A percentile compares a stretch with the other conserved stretches of the same genome.
Evolutionary conservation across 2,888 invertebrate genomes (phyloP).

Genomic region (Luffia ferchaultella): DNA sequence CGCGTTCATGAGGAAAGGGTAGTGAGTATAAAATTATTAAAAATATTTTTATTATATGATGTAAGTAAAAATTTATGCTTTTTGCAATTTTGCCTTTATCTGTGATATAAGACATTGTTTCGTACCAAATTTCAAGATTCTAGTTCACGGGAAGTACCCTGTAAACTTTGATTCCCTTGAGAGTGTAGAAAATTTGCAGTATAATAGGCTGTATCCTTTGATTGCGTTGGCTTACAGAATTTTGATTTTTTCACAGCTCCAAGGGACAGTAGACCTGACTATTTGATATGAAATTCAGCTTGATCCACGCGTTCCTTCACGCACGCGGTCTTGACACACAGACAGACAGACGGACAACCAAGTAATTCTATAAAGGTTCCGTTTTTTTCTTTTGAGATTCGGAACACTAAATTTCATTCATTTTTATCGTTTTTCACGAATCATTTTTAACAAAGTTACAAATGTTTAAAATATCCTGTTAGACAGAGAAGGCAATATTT

Average conservation of each 20-base stretch:
- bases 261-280: slow-evolving; percentile 5
- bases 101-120: slow-evolving; percentile 4
- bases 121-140: slow-evolving; percentile 6
- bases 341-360: not conserved
- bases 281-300: slow-evolving; percentile 4
- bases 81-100: slow-evolving; percentile 5
- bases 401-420: not conserved
- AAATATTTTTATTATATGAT: not conserved
- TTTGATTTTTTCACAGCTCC: slow-evolving; percentile 6
- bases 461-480: too few species aligned
- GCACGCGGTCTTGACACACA: not conserved
- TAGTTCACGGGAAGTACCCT: not conserved
- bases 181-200: not conserved
- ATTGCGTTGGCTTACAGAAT: slow-evolving; percentile 6
- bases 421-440: not conserved
- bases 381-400: not conserved
- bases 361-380: not conserved
- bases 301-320: slow-evolving; percentile 4
- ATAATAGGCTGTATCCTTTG: slow-evolving; percentile 1
- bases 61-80: slow-evolving; percentile 2
- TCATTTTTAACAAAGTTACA: too few species aligned
- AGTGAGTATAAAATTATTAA: not conserved
- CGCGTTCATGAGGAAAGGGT: not conserved
- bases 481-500: too few species aligned
- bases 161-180: not conserved